Percentiles rank a stretch among this genome's conserved stretches.
Conservation (phyloP, 2,797 vertebrate species). For the Microhierax caerulescens region DNA sequence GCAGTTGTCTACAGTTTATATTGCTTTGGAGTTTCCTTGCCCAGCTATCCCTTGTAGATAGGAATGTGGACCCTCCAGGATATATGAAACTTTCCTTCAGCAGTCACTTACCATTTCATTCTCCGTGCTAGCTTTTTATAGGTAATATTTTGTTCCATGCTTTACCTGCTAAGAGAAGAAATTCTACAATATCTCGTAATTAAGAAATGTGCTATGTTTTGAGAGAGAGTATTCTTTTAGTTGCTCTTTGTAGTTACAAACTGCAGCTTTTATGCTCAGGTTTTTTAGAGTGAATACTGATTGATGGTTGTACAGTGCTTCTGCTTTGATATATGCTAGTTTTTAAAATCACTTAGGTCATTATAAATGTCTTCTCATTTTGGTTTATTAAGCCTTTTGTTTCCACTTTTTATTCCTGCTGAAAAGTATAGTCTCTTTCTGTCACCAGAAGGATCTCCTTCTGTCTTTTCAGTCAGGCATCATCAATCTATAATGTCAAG, state of each 20-base stretch:
- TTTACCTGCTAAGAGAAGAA: neutral
- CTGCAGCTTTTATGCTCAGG: neutral
- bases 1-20: neutral
- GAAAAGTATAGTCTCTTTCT: conserved; percentile 13
- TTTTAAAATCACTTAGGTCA: neutral
- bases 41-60: neutral
- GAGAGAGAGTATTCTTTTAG: neutral
- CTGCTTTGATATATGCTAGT: neutral
- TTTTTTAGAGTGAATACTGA: neutral
- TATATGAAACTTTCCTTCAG: neutral
- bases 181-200: neutral
- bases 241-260: neutral
- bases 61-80: neutral
- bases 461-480: conserved; percentile 52
- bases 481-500: conserved; percentile 70
- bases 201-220: neutral
- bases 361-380: conserved; percentile 1
- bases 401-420: conserved; percentile 42
- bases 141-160: neutral
- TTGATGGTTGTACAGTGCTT: neutral
- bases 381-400: conserved; percentile 57
- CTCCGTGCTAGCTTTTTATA: neutral
- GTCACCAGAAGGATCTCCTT: conserved; percentile 46
- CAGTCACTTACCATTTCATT: neutral
- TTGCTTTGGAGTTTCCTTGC: neutral